phyloP scores from a whole-genome alignment of 2,797 vertebrate species.

The Paratrypauchen microcephalus region DNA sequence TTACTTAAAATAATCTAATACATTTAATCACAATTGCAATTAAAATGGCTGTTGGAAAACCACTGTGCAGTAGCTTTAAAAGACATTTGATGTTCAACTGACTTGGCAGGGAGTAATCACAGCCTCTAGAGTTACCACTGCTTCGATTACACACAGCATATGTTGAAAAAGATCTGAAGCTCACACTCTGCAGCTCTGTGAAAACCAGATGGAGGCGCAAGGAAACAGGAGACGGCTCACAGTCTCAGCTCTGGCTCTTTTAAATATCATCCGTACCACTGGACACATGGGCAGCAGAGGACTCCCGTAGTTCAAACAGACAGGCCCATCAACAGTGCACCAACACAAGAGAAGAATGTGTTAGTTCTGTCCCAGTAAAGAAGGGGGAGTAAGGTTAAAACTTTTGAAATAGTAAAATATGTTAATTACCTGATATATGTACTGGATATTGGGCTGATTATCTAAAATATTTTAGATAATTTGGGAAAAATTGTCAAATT shows the following conservation, averaged over 20 bases:
- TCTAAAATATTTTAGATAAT: no score
- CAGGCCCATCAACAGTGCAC: slow-evolving; percentile 47
- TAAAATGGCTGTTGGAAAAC: not conserved
- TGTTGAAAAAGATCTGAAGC: slow-evolving; percentile 10
- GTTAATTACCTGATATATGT: no score
- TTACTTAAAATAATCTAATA: no score
- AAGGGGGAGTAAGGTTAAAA: no score
- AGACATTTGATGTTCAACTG: not conserved
- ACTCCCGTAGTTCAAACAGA: slow-evolving; percentile 50
- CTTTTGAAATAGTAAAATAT: no score
- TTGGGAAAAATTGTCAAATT: no score
- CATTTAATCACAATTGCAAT: no score
- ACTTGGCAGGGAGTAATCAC: not conserved
- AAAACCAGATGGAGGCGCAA: slow-evolving; percentile 9
- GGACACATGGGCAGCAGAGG: slow-evolving; percentile 24
- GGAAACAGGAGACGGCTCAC: slow-evolving; percentile 10
- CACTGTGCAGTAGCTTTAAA: not conserved
- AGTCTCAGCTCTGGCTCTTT: not conserved
- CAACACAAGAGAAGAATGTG: no score
- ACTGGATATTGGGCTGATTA: no score
- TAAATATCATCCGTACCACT: slow-evolving; percentile 15
- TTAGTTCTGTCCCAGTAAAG: no score
- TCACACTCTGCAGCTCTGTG: not conserved
- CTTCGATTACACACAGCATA: slow-evolving; percentile 5
- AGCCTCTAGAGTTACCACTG: not conserved